Conservation (phyloP, 1,140 invertebrate species). For the Plectrocnemia conspersa region DNA sequence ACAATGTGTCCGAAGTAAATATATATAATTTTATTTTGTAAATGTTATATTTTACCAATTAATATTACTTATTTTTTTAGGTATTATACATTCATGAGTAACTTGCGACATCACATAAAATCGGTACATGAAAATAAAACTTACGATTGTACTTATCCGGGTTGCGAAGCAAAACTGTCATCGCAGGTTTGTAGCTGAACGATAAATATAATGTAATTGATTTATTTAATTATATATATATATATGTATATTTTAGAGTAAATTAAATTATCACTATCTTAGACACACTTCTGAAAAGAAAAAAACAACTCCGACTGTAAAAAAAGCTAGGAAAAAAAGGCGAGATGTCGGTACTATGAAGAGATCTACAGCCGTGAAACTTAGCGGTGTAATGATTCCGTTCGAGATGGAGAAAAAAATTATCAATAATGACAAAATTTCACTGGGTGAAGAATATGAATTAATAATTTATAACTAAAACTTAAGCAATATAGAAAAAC, state of each 20-base stretch:
- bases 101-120: slow-evolving; percentile 28
- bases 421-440: too few relatives aligned
- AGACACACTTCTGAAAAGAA: slow-evolving; percentile 18
- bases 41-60: not conserved
- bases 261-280: slow-evolving; percentile 19
- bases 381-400: slow-evolving; percentile 19
- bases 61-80: slow-evolving; percentile 21
- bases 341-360: slow-evolving; percentile 22
- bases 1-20: slow-evolving; percentile 46
- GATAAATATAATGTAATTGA: not conserved
- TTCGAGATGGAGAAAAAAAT: slow-evolving; percentile 19
- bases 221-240: slow-evolving; percentile 4
- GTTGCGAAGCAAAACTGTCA: slow-evolving; percentile 30
- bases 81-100: slow-evolving; percentile 26
- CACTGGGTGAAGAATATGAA: too few relatives aligned
- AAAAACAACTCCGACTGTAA: not conserved
- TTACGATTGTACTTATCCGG: slow-evolving; percentile 26
- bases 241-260: slow-evolving; percentile 19
- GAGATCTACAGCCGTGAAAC: slow-evolving; percentile 23
- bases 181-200: slow-evolving; percentile 20
- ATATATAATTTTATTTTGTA: slow-evolving; percentile 5
- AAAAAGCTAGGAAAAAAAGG: slow-evolving; percentile 16
- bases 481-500: too few relatives aligned
- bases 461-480: too few relatives aligned
- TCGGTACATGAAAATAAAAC: slow-evolving; percentile 28